These are phyloP conservation scores for Arge pagana DNA, from an alignment of 2,888 invertebrate species.

Conservation along the genomic window DNA sequence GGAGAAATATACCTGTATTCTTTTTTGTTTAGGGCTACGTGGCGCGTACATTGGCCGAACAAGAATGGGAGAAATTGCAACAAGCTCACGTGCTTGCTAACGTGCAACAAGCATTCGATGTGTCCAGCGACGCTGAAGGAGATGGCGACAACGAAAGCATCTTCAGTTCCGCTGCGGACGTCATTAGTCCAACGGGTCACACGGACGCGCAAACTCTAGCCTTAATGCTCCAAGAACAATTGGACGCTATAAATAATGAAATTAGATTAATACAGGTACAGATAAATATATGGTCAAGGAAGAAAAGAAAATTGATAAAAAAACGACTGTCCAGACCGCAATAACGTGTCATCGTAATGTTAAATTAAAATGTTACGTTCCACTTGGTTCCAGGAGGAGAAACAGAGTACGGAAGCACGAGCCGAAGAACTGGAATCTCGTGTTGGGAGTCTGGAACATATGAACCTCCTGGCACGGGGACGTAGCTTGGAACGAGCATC, in stretches of 20 bases:
- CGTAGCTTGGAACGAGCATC: constrained; percentile 72
- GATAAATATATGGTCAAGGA: no score
- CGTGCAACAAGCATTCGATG: constrained; percentile 92
- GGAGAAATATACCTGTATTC: background rate
- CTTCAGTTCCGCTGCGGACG: constrained; percentile 71
- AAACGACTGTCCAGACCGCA: no score
- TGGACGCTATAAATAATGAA: constrained; percentile 99
- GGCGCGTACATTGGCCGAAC: constrained; percentile 55
- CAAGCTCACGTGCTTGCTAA: constrained; percentile 88
- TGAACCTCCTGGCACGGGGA: constrained; percentile 79
- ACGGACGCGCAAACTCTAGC: constrained; percentile 98
- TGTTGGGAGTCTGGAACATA: constrained; percentile 93
- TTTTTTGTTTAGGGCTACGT: constrained; percentile 47
- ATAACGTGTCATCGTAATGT: background rate
- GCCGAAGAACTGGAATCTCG: constrained; percentile 97
- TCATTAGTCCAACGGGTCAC: constrained; percentile 69
- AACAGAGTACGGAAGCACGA: constrained; percentile 93
- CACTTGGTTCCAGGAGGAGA: constrained; percentile 96
- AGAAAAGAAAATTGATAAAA: no score
- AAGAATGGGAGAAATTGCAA: constrained; percentile 96
- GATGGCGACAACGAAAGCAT: constrained; percentile 79
- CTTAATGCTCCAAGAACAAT: constrained; percentile 97
- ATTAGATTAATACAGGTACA: constrained; percentile 71
- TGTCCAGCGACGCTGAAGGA: constrained; percentile 82
- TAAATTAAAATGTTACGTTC: background rate